phyloP scores from a whole-genome alignment of 2,888 invertebrate genomes.

The Rotaria sp. region DNA sequence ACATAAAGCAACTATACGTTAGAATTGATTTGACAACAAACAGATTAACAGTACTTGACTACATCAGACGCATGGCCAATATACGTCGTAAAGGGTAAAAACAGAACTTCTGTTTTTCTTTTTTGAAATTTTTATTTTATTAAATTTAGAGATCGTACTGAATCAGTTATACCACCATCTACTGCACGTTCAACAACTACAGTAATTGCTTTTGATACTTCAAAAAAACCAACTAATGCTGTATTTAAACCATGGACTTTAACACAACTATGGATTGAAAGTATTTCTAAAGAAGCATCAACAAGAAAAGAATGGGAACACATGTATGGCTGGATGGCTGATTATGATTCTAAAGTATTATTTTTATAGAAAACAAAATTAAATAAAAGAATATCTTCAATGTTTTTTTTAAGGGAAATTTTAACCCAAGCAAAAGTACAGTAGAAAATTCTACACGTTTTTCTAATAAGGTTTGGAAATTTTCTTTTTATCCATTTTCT shows the following conservation, averaged over 20 bases:
- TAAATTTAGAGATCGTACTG: not conserved
- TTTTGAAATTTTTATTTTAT: not conserved
- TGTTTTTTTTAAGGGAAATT: not conserved
- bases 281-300: constrained; percentile 11
- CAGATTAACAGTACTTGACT: not conserved
- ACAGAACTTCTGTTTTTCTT: too few species aligned
- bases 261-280: not conserved
- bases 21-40: not conserved
- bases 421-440: not conserved
- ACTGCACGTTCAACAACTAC: not conserved
- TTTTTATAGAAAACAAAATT: too few species aligned
- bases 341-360: constrained; percentile 16
- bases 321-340: constrained; percentile 11
- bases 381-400: not conserved
- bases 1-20: not conserved
- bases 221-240: not conserved
- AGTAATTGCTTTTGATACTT: not conserved
- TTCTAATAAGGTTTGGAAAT: not conserved
- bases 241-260: not conserved
- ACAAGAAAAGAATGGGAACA: constrained; percentile 20
- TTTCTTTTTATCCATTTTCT: not conserved
- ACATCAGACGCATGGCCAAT: not conserved
- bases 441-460: not conserved
- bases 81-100: not conserved
- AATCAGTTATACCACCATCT: not conserved